phyloP scores from a whole-genome alignment of 2,797 vertebrate species.

The Rousettus madagascariensis region DNA sequence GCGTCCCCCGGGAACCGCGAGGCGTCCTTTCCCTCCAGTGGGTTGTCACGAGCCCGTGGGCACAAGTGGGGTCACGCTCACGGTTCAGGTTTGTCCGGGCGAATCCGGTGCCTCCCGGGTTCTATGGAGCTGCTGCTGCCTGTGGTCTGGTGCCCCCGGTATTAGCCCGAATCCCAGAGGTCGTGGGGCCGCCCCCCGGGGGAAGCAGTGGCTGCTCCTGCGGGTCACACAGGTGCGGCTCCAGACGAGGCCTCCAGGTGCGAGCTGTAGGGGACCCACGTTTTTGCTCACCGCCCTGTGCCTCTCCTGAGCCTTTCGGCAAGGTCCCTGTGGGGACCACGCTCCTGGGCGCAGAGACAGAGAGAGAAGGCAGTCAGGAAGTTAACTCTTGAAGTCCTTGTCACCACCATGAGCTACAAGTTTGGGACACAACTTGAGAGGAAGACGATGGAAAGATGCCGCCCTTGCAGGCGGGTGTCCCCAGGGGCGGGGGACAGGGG shows the following conservation, averaged over 20 bases:
- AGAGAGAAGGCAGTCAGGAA: not conserved
- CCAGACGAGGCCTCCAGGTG: rapidly evolving
- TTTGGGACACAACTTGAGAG: not conserved
- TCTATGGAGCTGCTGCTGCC: too few relatives aligned
- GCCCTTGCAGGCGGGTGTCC: rapidly evolving
- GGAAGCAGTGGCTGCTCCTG: rapidly evolving
- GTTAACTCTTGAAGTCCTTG: not conserved
- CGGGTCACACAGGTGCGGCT: rapidly evolving
- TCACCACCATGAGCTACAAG: too few relatives aligned
- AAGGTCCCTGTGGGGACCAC: not conserved
- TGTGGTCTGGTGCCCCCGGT: too few relatives aligned
- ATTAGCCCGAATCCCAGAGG: too few relatives aligned
- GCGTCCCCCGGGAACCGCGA: too few relatives aligned
- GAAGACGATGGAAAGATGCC: not conserved
- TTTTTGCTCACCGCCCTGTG: rapidly evolving
- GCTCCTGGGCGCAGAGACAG: rapidly evolving
- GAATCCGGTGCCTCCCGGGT: too few relatives aligned
- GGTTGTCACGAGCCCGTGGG: too few relatives aligned
- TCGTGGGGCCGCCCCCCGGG: too few relatives aligned
- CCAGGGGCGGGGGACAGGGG: not conserved
- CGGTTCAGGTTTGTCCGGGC: too few relatives aligned
- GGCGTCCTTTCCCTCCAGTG: too few relatives aligned
- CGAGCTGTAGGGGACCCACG: rapidly evolving
- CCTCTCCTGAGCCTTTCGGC: rapidly evolving
- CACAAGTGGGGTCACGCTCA: too few relatives aligned